Percentiles rank a stretch among this genome's conserved stretches.
These are phyloP conservation scores for Hydractinia symbiolongicarpus DNA, from an alignment of 30 jellyfish, hydroid and myxozoan species.

Conservation along the genomic window DNA sequence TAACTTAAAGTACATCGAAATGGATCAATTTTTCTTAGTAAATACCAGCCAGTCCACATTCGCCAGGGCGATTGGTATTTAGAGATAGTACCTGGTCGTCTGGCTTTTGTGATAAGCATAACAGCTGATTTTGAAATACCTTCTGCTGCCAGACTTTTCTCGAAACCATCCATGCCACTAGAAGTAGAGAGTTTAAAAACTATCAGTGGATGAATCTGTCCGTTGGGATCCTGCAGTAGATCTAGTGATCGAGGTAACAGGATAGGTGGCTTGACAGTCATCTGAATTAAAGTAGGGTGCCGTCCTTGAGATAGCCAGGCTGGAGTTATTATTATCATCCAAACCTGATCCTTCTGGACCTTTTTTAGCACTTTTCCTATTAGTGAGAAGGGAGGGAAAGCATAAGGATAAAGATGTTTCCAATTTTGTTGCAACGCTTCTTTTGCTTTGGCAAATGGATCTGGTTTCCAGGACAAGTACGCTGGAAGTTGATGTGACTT, in stretches of 20 bases:
- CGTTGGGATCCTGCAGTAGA: conserved; percentile 19
- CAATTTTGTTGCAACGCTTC: conserved; percentile 20
- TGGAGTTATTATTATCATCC: conserved; percentile 24
- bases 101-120: conserved; percentile 15
- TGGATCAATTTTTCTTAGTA: conserved; percentile 16
- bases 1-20: too few species aligned
- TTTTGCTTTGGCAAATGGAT: conserved; percentile 21
- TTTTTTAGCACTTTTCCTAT: conserved; percentile 22
- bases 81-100: conserved; percentile 6
- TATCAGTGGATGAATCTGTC: neutral
- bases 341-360: neutral
- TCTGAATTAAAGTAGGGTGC: conserved; percentile 21
- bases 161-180: conserved; percentile 36
- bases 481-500: conserved; percentile 30
- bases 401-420: conserved; percentile 8
- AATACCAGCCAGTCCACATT: conserved; percentile 23
- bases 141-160: conserved; percentile 5
- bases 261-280: conserved; percentile 17
- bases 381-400: conserved; percentile 30
- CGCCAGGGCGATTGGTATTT: conserved; percentile 36
- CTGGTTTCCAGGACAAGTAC: conserved; percentile 30
- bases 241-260: neutral
- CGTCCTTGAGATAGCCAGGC: conserved; percentile 26
- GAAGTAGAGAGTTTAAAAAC: too few species aligned
- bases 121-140: conserved; percentile 29